phyloP scores from a whole-genome alignment of 2,113 vertebrate species.

The Sphaerodactylus townsendi region DNA sequence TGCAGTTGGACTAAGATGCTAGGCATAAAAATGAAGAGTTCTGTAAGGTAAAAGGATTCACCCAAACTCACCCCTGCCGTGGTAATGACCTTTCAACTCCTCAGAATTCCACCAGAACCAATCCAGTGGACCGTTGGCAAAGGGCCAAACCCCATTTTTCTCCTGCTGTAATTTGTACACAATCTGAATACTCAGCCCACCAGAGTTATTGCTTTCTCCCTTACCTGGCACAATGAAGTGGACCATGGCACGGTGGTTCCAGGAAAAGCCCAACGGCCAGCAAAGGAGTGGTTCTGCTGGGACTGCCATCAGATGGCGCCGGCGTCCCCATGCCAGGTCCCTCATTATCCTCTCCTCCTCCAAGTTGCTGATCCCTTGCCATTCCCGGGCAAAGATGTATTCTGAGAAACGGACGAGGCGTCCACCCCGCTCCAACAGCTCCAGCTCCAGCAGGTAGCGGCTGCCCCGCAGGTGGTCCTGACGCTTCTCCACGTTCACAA shows the following conservation, averaged over 20 bases:
- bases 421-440: conserved; percentile 75
- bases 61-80: neutral
- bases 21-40: neutral
- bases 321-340: conserved; percentile 55
- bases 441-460: conserved; percentile 91
- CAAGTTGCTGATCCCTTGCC: conserved; percentile 34
- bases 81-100: neutral
- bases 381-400: conserved; percentile 78
- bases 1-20: neutral
- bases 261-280: conserved; percentile 86
- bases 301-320: conserved; percentile 22
- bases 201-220: fast-evolving
- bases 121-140: neutral
- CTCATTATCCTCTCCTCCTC: conserved; percentile 70
- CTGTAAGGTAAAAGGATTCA: neutral
- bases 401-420: conserved; percentile 81
- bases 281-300: conserved; percentile 73
- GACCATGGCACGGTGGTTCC: conserved; percentile 84
- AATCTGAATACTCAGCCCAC: neutral
- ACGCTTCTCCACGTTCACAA: conserved; percentile 88
- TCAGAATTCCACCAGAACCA: neutral
- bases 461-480: conserved; percentile 80
- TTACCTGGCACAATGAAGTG: conserved; percentile 92
- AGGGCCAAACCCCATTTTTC: neutral
- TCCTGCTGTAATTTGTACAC: neutral